phyloP scores from a whole-genome alignment of 2,797 vertebrate genomes.

The Coregonus ussuriensis region DNA sequence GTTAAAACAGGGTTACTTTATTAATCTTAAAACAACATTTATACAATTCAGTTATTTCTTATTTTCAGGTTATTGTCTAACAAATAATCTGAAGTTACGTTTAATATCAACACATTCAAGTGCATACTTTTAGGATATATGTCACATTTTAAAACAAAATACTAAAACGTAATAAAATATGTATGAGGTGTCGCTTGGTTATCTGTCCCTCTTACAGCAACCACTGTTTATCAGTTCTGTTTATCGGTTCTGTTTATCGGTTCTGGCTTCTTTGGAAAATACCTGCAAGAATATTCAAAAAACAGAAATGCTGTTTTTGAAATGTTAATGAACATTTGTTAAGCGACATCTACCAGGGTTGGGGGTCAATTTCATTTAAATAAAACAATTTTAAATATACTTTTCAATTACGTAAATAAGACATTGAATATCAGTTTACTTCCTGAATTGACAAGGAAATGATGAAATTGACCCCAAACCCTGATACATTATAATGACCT shows the following conservation, averaged over 20 bases:
- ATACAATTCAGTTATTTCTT: background rate
- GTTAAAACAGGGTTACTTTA: background rate
- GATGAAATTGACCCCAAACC: too few relatives aligned
- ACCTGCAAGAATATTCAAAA: slow-evolving; percentile 57
- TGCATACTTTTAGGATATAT: background rate
- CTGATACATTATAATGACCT: too few relatives aligned
- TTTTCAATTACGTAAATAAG: too few relatives aligned
- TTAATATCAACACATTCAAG: background rate
- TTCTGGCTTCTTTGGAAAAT: slow-evolving; percentile 64
- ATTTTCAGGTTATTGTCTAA: background rate
- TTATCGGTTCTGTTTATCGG: slow-evolving; percentile 22
- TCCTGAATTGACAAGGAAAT: too few relatives aligned
- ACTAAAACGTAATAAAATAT: background rate
- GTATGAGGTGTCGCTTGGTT: slow-evolving; percentile 3
- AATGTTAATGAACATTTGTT: background rate
- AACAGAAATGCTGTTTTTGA: background rate
- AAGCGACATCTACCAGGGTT: too few relatives aligned
- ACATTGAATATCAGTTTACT: too few relatives aligned
- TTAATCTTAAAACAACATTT: background rate
- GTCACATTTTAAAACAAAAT: background rate
- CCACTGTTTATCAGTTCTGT: slow-evolving; percentile 43
- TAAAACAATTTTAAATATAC: too few relatives aligned
- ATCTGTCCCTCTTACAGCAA: slow-evolving; percentile 64
- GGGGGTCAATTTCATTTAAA: too few relatives aligned
- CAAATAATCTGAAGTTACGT: background rate